A percentile compares a stretch with the other conserved stretches of the same genome.
Evolutionary conservation across 92 coral and sea anemone species (phyloP).

Genomic region (Palythoa caribaeorum): DNA sequence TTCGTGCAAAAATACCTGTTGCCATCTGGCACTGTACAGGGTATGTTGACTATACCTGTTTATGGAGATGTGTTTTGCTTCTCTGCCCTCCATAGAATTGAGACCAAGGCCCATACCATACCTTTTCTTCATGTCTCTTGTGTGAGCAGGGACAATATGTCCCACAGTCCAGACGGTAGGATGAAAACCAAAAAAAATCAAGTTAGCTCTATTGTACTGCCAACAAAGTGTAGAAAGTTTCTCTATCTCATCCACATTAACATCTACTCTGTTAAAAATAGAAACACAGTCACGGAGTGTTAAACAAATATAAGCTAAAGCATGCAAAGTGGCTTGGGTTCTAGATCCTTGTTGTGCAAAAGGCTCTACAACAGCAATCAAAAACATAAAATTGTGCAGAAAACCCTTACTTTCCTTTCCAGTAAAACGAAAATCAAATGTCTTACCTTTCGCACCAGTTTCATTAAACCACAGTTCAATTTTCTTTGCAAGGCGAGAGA

Average conservation of each 20-base stretch:
- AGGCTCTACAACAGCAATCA: conserved; percentile 28
- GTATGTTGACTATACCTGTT: conserved; percentile 19
- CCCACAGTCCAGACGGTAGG: conserved; percentile 45
- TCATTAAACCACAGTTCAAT: background rate
- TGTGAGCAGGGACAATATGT: conserved; percentile 33
- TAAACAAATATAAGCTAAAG: conserved; percentile 59
- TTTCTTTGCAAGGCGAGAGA: conserved; percentile 1
- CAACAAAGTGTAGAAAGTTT: conserved; percentile 38
- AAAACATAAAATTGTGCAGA: background rate
- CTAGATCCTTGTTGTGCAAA: conserved; percentile 37
- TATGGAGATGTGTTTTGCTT: background rate
- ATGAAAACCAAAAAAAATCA: conserved; percentile 21
- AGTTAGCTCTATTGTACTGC: conserved; percentile 28
- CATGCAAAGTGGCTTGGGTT: conserved; percentile 50
- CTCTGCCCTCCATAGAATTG: conserved; percentile 17
- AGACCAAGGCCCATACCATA: conserved; percentile 18
- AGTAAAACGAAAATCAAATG: background rate
- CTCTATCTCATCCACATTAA: conserved; percentile 26
- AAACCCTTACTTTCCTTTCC: background rate
- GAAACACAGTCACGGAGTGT: conserved; percentile 48
- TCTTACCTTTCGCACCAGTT: conserved; percentile 9
- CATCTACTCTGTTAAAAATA: conserved; percentile 33
- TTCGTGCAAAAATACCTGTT: conserved; percentile 15
- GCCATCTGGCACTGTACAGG: conserved; percentile 27
- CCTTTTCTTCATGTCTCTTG: conserved; percentile 1